Evolutionary conservation across 1,140 invertebrate species (phyloP).

Genomic region (Chrysomallon squamiferum): DNA sequence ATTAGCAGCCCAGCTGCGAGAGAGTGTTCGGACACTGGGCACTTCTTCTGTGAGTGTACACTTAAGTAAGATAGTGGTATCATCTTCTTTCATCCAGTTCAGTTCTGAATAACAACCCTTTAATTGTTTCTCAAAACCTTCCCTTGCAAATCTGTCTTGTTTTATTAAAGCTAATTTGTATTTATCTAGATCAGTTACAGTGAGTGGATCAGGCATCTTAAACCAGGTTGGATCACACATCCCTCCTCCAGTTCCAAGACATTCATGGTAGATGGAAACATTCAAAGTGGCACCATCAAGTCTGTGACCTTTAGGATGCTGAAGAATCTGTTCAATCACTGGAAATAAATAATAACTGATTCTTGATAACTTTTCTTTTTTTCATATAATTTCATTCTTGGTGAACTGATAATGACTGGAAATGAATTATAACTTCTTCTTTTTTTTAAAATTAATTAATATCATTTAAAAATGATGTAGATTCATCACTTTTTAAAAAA

Average conservation of each 20-base stretch:
- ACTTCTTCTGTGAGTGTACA: constrained; percentile 19
- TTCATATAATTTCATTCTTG: too few species aligned
- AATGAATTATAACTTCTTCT: too few species aligned
- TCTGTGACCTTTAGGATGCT: constrained; percentile 11
- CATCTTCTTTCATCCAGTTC: background rate
- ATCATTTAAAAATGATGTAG: too few species aligned
- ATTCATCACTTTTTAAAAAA: too few species aligned
- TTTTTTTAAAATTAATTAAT: too few species aligned
- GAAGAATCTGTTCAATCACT: constrained; percentile 20
- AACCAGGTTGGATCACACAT: constrained; percentile 10
- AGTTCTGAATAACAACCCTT: background rate
- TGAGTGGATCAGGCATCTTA: background rate
- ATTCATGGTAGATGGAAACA: constrained; percentile 28
- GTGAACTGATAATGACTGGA: too few species aligned
- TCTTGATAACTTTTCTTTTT: too few species aligned
- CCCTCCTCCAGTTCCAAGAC: constrained; percentile 20
- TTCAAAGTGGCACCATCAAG: constrained; percentile 15
- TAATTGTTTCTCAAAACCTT: background rate
- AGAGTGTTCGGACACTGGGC: constrained; percentile 16
- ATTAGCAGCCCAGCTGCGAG: constrained; percentile 18
- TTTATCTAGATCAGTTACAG: background rate
- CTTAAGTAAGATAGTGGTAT: constrained; percentile 1
- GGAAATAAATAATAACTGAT: too few species aligned
- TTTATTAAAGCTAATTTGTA: constrained; percentile 14
- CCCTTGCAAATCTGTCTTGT: background rate